phyloP scores from a whole-genome alignment of 2,113 vertebrate genomes.

The Trematocara zebra region DNA sequence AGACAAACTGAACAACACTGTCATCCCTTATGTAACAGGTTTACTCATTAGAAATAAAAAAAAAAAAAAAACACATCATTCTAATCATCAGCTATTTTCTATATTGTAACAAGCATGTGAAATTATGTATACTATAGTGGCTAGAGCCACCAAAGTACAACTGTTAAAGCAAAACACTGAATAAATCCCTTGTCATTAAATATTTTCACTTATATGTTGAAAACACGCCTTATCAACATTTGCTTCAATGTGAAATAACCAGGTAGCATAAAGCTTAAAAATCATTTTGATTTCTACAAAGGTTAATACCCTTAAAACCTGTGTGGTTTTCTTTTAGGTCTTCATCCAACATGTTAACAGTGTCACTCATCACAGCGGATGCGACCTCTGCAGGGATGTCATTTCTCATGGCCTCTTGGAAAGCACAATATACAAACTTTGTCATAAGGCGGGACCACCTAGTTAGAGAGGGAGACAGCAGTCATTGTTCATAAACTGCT shows the following conservation, averaged over 20 bases:
- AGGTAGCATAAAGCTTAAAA: not conserved
- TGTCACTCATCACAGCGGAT: not conserved
- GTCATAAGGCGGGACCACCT: constrained; percentile 64
- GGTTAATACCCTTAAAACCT: not conserved
- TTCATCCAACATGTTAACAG: constrained; percentile 6
- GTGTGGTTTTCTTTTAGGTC: not conserved
- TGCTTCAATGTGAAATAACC: not conserved
- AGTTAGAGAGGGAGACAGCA: constrained; percentile 17
- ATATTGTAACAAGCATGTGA: not conserved
- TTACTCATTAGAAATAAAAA: not conserved
- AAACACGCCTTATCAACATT: fast-evolving
- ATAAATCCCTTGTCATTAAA: not conserved
- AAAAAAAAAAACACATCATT: not conserved
- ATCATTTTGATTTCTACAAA: not conserved
- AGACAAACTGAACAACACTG: not conserved
- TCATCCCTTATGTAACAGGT: not conserved
- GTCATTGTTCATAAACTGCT: constrained; percentile 38
- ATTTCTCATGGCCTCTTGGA: constrained; percentile 72
- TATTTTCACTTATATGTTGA: not conserved
- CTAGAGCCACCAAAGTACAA: not conserved
- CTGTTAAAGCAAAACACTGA: not conserved
- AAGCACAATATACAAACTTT: constrained; percentile 73
- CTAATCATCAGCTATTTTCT: not conserved
- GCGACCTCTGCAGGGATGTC: constrained; percentile 40
- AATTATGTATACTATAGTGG: not conserved